Percentiles rank a stretch among this genome's conserved stretches.
Conservation (phyloP, 2,888 invertebrate genomes). For the Cheilosia variabilis region DNA sequence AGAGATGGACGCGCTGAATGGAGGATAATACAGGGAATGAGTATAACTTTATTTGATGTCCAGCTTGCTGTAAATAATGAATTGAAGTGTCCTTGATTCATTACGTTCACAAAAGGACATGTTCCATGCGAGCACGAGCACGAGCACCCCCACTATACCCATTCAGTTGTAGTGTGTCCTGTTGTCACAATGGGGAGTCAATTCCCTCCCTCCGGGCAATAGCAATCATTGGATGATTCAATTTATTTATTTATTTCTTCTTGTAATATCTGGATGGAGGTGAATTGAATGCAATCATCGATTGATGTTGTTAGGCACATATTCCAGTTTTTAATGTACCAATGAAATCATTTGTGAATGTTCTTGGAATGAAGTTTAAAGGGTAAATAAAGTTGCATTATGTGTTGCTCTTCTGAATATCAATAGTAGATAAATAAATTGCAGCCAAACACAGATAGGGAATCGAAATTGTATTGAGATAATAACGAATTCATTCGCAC, state of each 20-base stretch:
- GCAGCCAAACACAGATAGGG: too few relatives aligned
- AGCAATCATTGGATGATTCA: conserved; percentile 38
- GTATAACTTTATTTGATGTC: conserved; percentile 50
- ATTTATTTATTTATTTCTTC: conserved; percentile 34
- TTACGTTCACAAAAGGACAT: conserved; percentile 29
- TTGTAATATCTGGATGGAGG: conserved; percentile 1
- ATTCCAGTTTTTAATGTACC: too few relatives aligned
- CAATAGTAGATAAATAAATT: too few relatives aligned
- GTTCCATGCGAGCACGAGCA: not conserved
- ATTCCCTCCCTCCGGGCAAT: not conserved
- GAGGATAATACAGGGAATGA: not conserved
- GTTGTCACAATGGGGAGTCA: conserved; percentile 1
- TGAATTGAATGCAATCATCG: conserved; percentile 22
- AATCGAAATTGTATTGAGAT: too few relatives aligned
- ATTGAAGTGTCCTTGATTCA: conserved; percentile 58
- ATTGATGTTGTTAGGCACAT: not conserved
- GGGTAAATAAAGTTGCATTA: too few relatives aligned
- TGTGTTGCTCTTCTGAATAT: too few relatives aligned
- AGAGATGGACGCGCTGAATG: conserved; percentile 3
- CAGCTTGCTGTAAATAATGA: conserved; percentile 57
- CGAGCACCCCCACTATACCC: too few relatives aligned
- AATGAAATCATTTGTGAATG: too few relatives aligned
- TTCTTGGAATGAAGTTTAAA: too few relatives aligned
- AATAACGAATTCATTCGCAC: too few relatives aligned
- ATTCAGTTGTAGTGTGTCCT: not conserved